These are phyloP conservation scores for Psilopsiagon aymara DNA, from an alignment of 2,113 vertebrate species.

Conservation along the genomic window DNA sequence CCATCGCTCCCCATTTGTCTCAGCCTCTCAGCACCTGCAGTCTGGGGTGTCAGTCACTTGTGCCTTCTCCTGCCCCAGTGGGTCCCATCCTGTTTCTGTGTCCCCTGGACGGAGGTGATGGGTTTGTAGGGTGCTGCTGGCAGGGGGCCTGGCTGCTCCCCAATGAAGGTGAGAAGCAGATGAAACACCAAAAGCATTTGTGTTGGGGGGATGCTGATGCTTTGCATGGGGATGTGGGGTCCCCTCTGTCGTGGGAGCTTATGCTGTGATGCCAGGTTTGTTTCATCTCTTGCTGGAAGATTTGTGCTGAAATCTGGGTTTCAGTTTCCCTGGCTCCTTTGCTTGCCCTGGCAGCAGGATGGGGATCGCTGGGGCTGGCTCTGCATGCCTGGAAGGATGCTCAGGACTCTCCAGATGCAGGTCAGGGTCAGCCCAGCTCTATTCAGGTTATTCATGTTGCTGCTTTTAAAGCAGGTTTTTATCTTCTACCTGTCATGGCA, in stretches of 20 bases:
- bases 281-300: background rate
- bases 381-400: background rate
- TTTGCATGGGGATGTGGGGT: background rate
- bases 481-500: background rate
- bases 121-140: background rate
- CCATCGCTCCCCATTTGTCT: background rate
- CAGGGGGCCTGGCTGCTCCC: background rate
- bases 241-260: background rate
- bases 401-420: rapidly evolving
- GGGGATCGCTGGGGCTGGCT: background rate
- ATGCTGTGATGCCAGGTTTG: rapidly evolving
- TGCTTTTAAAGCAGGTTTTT: background rate
- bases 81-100: rapidly evolving
- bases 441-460: rapidly evolving
- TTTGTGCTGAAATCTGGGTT: background rate
- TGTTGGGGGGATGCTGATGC: background rate
- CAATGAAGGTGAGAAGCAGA: background rate
- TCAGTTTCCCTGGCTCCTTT: background rate
- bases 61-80: background rate
- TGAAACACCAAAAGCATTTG: rapidly evolving
- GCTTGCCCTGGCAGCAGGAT: background rate
- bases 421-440: background rate
- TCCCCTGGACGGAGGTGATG: background rate
- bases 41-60: rapidly evolving
- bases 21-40: rapidly evolving